Base-by-base conservation (phyloP, 2,113 vertebrate species). In the Xiphophorus hellerii region DNA sequence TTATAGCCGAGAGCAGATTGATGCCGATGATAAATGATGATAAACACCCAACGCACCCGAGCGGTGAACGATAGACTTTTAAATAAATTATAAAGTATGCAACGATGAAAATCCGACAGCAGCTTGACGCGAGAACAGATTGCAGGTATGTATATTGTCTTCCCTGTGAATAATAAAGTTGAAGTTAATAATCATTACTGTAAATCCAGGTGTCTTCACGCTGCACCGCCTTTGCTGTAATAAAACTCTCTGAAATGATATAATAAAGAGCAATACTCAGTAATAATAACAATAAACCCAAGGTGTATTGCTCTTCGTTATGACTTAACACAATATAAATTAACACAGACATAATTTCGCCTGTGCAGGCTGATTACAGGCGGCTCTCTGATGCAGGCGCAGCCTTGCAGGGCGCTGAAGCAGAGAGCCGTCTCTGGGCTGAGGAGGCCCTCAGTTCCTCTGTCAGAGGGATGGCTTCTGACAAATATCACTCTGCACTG, bases 391-490 rank as follows among this genome's bases (percentile, higher is more conserved):
- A 85, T 86, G 81, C 35, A 76, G 87, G 84, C 77, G 74, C 84
- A 82, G 82, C 81, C 75, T 85, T 12, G 69, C 72, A 71, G 83
- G 29, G 58, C 65, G 62, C 66, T 77, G 88, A 71, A 35, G 76
- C 71, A 76, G 83, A 44, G 28, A 67, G 78, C 68, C 65, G 54
- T 77, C 81, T 74, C 77, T 60, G 28, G 78, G 74, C 81, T 78
- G 82, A 87, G 82, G 84, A 85, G 87, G 80, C 76, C 87, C 88
- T 88, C 82, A 87, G 86, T 91, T 90, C 87, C 87, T 89, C 90
- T 82, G 90, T 93, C 93, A 93, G 61, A 87, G 76, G 87, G 83
- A 92, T 81, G 87, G 83, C 84, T 84, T 90, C 89, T 93, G 93
- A 94, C 89, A 91, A 92, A 92, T 84, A 94, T 90, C 92, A 91